phyloP scores from a whole-genome alignment of 2,113 vertebrate species.

The Tetrax tetrax region DNA sequence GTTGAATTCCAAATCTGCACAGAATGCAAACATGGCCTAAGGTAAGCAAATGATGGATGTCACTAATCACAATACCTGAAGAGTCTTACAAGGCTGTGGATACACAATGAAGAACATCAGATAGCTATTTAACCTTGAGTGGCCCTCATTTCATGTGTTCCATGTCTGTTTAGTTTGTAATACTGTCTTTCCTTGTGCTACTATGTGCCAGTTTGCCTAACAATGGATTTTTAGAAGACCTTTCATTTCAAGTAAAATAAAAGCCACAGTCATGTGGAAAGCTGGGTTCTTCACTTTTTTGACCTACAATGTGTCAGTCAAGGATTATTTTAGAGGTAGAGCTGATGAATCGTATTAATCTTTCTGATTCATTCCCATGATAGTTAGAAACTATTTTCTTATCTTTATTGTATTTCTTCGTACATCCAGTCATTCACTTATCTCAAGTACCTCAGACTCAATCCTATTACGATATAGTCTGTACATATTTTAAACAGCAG shows the following conservation, averaged over 20 bases:
- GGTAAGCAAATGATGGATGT: slow-evolving; percentile 77
- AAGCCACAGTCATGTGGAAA: not conserved
- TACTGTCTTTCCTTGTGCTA: not conserved
- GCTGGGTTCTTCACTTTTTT: not conserved
- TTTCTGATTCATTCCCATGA: slow-evolving; percentile 26
- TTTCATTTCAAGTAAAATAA: slow-evolving; percentile 6
- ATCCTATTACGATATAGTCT: slow-evolving; percentile 5
- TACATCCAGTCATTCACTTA: slow-evolving; percentile 39
- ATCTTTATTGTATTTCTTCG: slow-evolving; percentile 60
- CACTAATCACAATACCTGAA: not conserved
- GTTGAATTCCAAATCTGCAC: slow-evolving; percentile 85
- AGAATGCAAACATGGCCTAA: slow-evolving; percentile 92
- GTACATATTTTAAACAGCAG: slow-evolving; percentile 15
- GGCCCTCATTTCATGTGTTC: not conserved
- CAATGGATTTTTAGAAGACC: not conserved
- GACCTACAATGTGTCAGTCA: not conserved
- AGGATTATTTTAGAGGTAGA: slow-evolving; percentile 17
- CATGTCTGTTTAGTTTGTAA: not conserved
- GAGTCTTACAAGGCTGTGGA: not conserved
- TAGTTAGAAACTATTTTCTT: slow-evolving; percentile 51
- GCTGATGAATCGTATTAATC: slow-evolving; percentile 17
- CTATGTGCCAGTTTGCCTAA: not conserved
- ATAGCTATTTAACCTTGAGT: slow-evolving; percentile 13
- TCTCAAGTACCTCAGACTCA: slow-evolving; percentile 32
- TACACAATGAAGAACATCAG: not conserved